A percentile compares a stretch with the other conserved stretches of the same genome.
These are phyloP conservation scores for Sebastolobus alascanus DNA, from an alignment of 2,797 vertebrate species.

Conservation along the genomic window DNA sequence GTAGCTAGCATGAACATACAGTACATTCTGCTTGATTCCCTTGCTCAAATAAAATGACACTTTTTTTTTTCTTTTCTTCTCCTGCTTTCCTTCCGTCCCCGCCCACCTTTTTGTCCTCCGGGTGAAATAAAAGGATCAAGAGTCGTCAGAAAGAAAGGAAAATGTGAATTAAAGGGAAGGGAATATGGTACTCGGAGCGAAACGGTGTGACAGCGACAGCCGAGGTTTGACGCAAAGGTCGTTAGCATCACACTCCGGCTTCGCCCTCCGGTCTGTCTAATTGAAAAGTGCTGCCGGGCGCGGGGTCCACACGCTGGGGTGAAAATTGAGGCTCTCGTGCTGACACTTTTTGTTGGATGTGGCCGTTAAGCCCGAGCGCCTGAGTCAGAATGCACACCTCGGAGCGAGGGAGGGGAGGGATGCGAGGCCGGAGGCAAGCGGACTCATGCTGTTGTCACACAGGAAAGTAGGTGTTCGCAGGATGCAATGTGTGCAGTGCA, in stretches of 20 bases:
- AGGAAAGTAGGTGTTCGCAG: constrained; percentile 47
- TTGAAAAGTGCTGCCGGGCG: constrained; percentile 69
- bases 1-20: constrained; percentile 38
- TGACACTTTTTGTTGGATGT: constrained; percentile 40
- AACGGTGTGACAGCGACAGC: constrained; percentile 30
- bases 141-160: constrained; percentile 4
- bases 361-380: constrained; percentile 44
- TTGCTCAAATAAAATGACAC: constrained; percentile 39
- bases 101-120: constrained; percentile 1
- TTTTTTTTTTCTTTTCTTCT: not conserved
- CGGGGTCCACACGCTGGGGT: constrained; percentile 73
- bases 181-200: constrained; percentile 19
- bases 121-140: not conserved
- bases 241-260: constrained; percentile 58
- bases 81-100: not conserved
- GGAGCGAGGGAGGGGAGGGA: not conserved
- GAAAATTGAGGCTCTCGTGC: constrained; percentile 73
- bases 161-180: not conserved
- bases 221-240: constrained; percentile 56
- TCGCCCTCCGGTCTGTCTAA: constrained; percentile 63
- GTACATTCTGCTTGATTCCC: constrained; percentile 28
- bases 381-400: constrained; percentile 10
- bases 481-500: constrained; percentile 45
- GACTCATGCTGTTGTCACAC: constrained; percentile 41
- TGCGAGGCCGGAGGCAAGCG: constrained; percentile 1